Evolutionary conservation across 2,113 vertebrate genomes (phyloP), one percentile per base, ranked within the genome.

Genomic region (Rostratula benghalensis): DNA sequence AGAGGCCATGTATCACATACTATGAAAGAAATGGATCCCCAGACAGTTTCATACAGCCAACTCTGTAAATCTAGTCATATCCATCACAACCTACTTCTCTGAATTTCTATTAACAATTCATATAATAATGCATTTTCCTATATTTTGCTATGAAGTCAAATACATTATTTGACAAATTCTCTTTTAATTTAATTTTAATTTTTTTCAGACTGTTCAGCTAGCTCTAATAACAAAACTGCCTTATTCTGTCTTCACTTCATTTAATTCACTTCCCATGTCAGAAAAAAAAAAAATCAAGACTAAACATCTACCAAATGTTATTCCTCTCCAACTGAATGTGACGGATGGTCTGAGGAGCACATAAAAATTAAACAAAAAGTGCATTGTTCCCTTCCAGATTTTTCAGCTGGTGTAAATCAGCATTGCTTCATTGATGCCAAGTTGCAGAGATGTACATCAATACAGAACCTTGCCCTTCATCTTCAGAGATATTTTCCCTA

Each of bases 361-460:
- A 96, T 80, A 94, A 94, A 94, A 95, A 94, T 90, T 93, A 83
- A 95, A 96, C 93, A 96, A 96, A 96, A 96, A 96, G 84, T 88
- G 87, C 78, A 94, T 95, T 96, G 92, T 96, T 95, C 85, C 79
- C 31, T 93, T 96, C 96, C 94, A 96, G 87, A 93, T 94, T 95
- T 96, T 96, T 97, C 92, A 97, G 94, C 94, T 96, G 93, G 81
- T 95, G 78, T 90, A 95, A 97, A 96, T 96, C 96, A 96, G 78
- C 82, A 80, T 59, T 91, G 37, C 23, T 85, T 86, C 79, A 33
- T 51, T 77, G 46, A 90, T 67, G 94, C 94, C 96, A 97, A 94
- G 90, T 83, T 90, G 43, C 78, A 94, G 78, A 85, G 96, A 96
- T 92, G 87, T 74, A 91, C 82, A 95, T 93, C 93, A 96, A 50